Conservation (phyloP, 2,797 vertebrate species). For the Aotus griseimembra region DNA sequence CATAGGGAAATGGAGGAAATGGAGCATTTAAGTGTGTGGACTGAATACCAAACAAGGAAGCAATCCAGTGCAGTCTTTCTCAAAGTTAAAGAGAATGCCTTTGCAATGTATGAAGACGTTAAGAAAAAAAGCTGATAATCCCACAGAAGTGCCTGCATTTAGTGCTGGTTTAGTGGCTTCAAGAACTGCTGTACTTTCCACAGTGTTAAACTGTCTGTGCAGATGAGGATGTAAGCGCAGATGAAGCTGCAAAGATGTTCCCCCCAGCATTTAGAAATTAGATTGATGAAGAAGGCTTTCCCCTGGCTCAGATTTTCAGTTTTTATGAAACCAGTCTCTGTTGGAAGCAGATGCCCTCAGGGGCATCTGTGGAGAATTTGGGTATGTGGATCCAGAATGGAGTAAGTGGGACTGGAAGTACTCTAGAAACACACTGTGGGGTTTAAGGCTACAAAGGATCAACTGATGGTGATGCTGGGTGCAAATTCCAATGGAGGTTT, state of each 20-base stretch:
- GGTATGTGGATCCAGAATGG: not conserved
- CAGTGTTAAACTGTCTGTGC: not conserved
- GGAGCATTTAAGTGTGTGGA: not conserved
- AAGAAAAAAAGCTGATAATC: not conserved
- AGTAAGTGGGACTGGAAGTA: not conserved
- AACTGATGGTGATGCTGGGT: not conserved
- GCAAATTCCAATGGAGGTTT: not conserved
- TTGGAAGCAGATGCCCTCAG: not conserved
- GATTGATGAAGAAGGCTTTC: not conserved
- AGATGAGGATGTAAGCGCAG: not conserved
- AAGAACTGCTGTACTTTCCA: not conserved
- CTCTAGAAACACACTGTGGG: not conserved
- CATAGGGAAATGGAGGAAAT: not conserved
- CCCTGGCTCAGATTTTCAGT: not conserved
- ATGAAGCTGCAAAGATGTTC: not conserved
- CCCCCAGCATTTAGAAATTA: not conserved
- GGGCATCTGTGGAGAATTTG: not conserved
- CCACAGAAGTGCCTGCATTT: not conserved
- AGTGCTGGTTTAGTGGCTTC: not conserved
- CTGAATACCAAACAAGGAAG: not conserved
- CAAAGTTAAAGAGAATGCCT: not conserved
- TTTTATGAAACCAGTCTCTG: not conserved
- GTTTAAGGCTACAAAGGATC: not conserved
- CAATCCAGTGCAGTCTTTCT: not conserved
- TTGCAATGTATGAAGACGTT: not conserved